Evolutionary conservation across 2,888 invertebrate genomes (phyloP).

Genomic region (Diloba caeruleocephala): DNA sequence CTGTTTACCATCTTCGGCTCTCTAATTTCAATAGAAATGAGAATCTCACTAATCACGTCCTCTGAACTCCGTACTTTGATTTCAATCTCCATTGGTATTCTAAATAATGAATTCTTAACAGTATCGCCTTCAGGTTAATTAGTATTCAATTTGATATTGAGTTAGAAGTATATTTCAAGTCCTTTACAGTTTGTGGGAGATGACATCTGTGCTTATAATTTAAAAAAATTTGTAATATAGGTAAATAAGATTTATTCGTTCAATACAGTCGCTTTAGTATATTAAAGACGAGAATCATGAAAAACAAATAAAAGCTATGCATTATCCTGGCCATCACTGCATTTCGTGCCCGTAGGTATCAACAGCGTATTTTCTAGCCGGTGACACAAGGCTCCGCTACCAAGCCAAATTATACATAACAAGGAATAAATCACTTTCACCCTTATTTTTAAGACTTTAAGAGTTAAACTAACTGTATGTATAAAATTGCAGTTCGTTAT

Average conservation of each 20-base stretch:
- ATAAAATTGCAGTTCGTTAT: conserved; percentile 66
- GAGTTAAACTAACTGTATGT: conserved; percentile 29
- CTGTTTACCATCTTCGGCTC: conserved; percentile 32
- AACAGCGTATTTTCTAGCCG: conserved; percentile 73
- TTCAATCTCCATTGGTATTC: conserved; percentile 50
- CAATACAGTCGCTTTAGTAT: no score
- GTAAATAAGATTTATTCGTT: no score
- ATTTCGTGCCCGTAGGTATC: conserved; percentile 73
- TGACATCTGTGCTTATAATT: neutral
- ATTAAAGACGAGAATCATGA: no score
- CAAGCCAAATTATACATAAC: conserved; percentile 35
- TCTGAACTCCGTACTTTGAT: conserved; percentile 45
- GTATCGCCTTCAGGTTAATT: conserved; percentile 39
- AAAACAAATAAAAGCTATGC: conserved; percentile 44
- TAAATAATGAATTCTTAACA: conserved; percentile 48
- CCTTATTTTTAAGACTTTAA: conserved; percentile 44
- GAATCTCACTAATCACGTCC: conserved; percentile 50
- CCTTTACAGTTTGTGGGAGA: conserved; percentile 2
- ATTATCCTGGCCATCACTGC: conserved; percentile 68
- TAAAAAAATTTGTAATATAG: no score
- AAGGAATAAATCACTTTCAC: conserved; percentile 34
- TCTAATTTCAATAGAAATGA: conserved; percentile 60
- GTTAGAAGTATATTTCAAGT: conserved; percentile 1
- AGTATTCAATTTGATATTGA: conserved; percentile 34
- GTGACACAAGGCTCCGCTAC: conserved; percentile 66